Evolutionary conservation across 1,140 invertebrate species (phyloP).

Genomic region (Protaetia brevitarsis): DNA sequence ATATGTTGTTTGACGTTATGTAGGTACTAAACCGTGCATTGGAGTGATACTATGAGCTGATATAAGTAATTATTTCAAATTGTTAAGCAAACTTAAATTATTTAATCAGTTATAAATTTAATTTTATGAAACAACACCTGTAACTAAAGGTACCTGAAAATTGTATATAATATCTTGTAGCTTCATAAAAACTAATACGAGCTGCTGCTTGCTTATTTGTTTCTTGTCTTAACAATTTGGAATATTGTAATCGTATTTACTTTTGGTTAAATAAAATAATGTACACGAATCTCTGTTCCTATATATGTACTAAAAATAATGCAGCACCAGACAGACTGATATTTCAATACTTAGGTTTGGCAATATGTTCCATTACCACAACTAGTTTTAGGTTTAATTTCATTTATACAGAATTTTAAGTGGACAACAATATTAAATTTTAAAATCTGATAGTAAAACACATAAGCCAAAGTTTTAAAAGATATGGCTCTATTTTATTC

Average conservation of each 20-base stretch:
- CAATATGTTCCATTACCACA: constrained; percentile 19
- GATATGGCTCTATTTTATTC: neutral
- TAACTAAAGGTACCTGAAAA: constrained; percentile 7
- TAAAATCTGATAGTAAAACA: neutral
- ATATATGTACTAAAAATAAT: constrained; percentile 14
- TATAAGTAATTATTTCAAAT: neutral
- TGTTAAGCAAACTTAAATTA: neutral
- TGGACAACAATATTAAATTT: constrained; percentile 2
- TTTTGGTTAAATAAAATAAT: constrained; percentile 13
- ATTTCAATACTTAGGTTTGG: constrained; percentile 1
- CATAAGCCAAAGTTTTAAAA: neutral
- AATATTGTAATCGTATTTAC: constrained; percentile 1
- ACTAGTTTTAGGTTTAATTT: neutral
- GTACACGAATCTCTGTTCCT: constrained; percentile 23
- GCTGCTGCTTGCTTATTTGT: neutral
- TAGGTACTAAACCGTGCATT: too few relatives aligned
- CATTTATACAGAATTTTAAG: constrained; percentile 3
- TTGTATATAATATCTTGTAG: neutral
- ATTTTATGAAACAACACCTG: neutral
- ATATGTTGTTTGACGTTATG: neutral
- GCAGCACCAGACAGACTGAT: constrained; percentile 25
- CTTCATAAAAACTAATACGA: too few relatives aligned
- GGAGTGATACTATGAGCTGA: too few relatives aligned
- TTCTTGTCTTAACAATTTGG: constrained; percentile 10
- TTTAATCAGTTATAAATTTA: neutral